phyloP scores from a whole-genome alignment of 2,797 vertebrate genomes.

The Arctocebus calabarensis region DNA sequence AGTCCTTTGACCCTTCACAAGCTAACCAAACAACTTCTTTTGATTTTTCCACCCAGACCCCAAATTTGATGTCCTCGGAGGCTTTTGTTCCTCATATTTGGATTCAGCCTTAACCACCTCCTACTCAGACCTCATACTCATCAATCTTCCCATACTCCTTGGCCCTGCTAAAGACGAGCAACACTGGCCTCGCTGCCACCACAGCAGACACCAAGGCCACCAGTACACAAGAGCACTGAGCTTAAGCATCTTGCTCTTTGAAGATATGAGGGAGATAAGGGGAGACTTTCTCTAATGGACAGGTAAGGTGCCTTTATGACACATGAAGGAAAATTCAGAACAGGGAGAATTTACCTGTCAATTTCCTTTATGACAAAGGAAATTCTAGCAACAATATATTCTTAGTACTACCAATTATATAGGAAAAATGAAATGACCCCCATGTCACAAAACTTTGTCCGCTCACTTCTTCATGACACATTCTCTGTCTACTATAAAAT shows the following conservation, averaged over 20 bases:
- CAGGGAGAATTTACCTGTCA: no score
- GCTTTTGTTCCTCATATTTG: not conserved
- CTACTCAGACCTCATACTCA: not conserved
- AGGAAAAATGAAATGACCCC: not conserved
- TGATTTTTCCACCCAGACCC: not conserved
- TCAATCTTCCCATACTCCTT: not conserved
- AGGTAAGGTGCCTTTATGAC: not conserved
- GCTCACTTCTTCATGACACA: not conserved
- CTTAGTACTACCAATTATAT: not conserved
- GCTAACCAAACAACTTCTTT: slow-evolving; percentile 1
- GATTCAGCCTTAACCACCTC: not conserved
- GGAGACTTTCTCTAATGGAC: not conserved
- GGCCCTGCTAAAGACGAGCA: not conserved
- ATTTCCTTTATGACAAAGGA: no score
- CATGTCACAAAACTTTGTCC: not conserved
- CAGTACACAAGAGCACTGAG: not conserved
- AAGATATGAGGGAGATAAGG: not conserved
- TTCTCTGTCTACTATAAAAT: not conserved
- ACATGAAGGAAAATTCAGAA: no score
- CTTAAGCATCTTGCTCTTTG: not conserved
- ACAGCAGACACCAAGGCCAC: rapidly evolving
- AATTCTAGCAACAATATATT: not conserved
- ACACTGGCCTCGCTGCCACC: not conserved
- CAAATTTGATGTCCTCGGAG: not conserved
- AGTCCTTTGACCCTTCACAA: not conserved